Base-by-base conservation (phyloP, 2,797 vertebrate species). In the Rachycentron canadum region DNA sequence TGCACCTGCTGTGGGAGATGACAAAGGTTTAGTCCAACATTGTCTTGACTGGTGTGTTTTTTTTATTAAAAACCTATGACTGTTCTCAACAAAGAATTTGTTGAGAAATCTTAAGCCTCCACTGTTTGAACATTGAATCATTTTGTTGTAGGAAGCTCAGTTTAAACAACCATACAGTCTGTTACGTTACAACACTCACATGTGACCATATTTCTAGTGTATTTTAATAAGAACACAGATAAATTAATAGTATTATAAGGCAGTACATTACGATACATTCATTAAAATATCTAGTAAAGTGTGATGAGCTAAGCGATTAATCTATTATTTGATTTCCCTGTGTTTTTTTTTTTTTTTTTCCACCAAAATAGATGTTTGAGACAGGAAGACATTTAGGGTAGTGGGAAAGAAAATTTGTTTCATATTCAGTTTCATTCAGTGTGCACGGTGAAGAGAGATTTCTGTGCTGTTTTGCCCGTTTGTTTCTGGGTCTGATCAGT, bases 331-430 rank as follows among this genome's bases (percentile, higher is more conserved):
- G 5, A 26, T 21, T 1, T 26, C 23, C 17, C 12, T 4, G 38
- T n/a, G 12, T 32, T 36, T 69, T 40, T 28, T 23, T 38, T 4
- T 50, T n/a, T 7, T 32, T 36, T 69, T 40, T 28, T 23, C 32
- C 11, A 32, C 52, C 41, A 53, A n/a, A 73, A 47, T 28, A 61
- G 63, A 38, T 40, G 9, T 49, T 10, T 57, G n/a, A 23, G 26
- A 38, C 77, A 69, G 63, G 77, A 76, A 83, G 77, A 0, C 8
- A 7, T 2, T 32, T 32, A 49, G n/a, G 60, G 25, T 61, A 41
- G 64, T 50, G 26, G 21, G 7, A 49, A 47, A 49, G 25, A 9
- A 76, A 66, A 70, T 66, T 2, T 11, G 26, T n/a, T 26, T 58
- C 21, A 19, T 38, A 43, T 41, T 50, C 52, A 32, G n/a, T 75